phyloP scores from a whole-genome alignment of 2,113 vertebrate genomes.

The Phalacrocorax pelagicus region DNA sequence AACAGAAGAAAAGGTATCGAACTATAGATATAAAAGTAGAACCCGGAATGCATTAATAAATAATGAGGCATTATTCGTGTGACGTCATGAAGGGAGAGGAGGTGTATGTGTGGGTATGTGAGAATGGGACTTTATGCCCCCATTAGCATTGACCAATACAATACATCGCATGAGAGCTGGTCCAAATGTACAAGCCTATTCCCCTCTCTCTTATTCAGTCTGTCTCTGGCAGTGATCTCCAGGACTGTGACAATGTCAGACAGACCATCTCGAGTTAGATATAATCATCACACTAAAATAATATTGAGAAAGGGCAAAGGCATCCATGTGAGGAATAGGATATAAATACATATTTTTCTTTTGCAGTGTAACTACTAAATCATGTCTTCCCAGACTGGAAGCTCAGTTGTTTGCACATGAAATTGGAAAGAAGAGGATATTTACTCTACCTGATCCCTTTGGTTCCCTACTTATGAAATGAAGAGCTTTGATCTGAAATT shows the following conservation, averaged over 20 bases:
- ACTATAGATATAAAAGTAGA: neutral
- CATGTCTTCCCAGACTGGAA: neutral
- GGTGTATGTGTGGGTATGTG: neutral
- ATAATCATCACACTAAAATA: neutral
- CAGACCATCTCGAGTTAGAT: neutral
- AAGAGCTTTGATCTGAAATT: slow-evolving; percentile 29
- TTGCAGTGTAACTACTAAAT: neutral
- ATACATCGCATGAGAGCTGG: neutral
- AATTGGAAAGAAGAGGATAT: slow-evolving; percentile 12
- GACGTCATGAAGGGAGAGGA: neutral
- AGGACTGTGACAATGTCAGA: neutral
- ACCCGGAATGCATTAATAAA: neutral
- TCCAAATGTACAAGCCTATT: neutral
- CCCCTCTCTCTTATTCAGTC: neutral
- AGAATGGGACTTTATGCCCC: neutral
- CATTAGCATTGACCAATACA: neutral
- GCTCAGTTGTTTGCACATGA: slow-evolving; percentile 12
- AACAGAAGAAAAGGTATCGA: neutral
- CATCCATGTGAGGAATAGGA: neutral
- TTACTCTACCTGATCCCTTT: slow-evolving; percentile 8
- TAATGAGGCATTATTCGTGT: neutral
- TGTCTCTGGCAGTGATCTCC: neutral
- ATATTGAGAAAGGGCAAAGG: neutral
- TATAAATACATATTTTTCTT: neutral
- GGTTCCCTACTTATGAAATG: neutral